Evolutionary conservation across 2,888 invertebrate genomes (phyloP).

Genomic region (Lymantria monacha): DNA sequence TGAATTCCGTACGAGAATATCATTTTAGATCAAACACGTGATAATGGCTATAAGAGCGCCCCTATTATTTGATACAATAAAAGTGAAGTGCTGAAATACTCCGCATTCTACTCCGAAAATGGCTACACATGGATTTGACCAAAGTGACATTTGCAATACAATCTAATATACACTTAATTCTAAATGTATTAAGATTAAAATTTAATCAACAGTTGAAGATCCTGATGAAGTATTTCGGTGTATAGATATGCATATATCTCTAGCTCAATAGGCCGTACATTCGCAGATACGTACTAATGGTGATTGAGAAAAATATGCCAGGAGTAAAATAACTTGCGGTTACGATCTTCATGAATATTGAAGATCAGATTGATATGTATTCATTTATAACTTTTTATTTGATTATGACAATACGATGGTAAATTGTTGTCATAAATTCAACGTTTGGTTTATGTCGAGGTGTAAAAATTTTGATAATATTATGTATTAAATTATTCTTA

Average conservation of each 20-base stretch:
- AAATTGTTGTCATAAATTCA: slow-evolving; percentile 57
- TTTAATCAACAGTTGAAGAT: slow-evolving; percentile 21
- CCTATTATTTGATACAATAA: slow-evolving; percentile 83
- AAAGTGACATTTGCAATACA: slow-evolving; percentile 30
- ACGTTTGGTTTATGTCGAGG: slow-evolving; percentile 42
- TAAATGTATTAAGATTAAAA: slow-evolving; percentile 24
- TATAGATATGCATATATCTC: slow-evolving; percentile 51
- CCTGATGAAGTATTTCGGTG: slow-evolving; percentile 57
- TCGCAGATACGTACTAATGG: slow-evolving; percentile 79
- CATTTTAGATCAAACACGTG: slow-evolving; percentile 83
- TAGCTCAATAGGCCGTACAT: slow-evolving; percentile 70
- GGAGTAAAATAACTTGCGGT: slow-evolving; percentile 72
- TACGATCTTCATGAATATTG: slow-evolving; percentile 81
- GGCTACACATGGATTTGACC: slow-evolving; percentile 45
- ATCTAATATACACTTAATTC: slow-evolving; percentile 30
- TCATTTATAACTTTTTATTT: slow-evolving; percentile 55
- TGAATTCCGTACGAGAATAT: slow-evolving; percentile 68
- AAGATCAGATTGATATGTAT: slow-evolving; percentile 65
- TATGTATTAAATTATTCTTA: background rate
- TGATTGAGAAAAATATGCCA: slow-evolving; percentile 81
- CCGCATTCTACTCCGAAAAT: slow-evolving; percentile 75
- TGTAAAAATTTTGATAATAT: slow-evolving; percentile 3
- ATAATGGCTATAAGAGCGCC: slow-evolving; percentile 80
- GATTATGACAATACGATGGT: slow-evolving; percentile 44
- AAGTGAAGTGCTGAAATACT: slow-evolving; percentile 82